These are phyloP conservation scores for Zaprionus tsacasi DNA, from an alignment of 1,140 invertebrate species.

Conservation along the genomic window DNA sequence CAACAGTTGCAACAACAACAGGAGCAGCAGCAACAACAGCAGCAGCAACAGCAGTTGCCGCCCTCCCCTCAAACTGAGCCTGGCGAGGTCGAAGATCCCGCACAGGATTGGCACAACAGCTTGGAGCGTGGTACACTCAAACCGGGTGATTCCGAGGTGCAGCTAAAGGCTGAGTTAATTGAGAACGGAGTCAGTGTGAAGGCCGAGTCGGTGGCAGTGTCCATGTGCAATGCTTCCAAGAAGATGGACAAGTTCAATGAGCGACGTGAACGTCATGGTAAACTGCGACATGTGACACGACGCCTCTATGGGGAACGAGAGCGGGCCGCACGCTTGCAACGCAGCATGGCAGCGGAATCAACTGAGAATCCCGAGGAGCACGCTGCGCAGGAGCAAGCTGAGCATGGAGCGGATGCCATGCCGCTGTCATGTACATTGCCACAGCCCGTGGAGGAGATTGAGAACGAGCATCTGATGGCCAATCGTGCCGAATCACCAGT, in stretches of 20 bases:
- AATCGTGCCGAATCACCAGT: slow-evolving; percentile 49
- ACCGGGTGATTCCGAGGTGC: slow-evolving; percentile 13
- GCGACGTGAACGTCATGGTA: slow-evolving; percentile 68
- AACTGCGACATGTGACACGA: slow-evolving; percentile 61
- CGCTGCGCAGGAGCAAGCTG: neutral
- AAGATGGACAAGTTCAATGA: slow-evolving; percentile 60
- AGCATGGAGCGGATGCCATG: neutral
- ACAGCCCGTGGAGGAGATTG: slow-evolving; percentile 76
- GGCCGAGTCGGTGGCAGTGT: neutral
- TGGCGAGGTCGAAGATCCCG: slow-evolving; percentile 6
- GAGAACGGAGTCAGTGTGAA: slow-evolving; percentile 30
- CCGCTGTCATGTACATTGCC: slow-evolving; percentile 34
- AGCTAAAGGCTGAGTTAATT: slow-evolving; percentile 41
- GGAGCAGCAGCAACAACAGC: slow-evolving; percentile 34
- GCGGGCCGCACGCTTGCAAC: slow-evolving; percentile 21
- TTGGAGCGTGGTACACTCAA: slow-evolving; percentile 32
- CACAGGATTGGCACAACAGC: slow-evolving; percentile 44
- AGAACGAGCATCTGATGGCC: slow-evolving; percentile 74
- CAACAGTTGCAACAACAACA: slow-evolving; percentile 40
- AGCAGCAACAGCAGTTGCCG: slow-evolving; percentile 37
- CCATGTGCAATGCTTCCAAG: slow-evolving; percentile 17
- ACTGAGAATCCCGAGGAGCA: neutral
- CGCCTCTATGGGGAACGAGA: slow-evolving; percentile 48
- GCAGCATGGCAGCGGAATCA: neutral
- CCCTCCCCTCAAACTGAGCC: slow-evolving; percentile 5